Evolutionary conservation across 2,888 invertebrate genomes (phyloP).

Genomic region (Drosophila greeni): DNA sequence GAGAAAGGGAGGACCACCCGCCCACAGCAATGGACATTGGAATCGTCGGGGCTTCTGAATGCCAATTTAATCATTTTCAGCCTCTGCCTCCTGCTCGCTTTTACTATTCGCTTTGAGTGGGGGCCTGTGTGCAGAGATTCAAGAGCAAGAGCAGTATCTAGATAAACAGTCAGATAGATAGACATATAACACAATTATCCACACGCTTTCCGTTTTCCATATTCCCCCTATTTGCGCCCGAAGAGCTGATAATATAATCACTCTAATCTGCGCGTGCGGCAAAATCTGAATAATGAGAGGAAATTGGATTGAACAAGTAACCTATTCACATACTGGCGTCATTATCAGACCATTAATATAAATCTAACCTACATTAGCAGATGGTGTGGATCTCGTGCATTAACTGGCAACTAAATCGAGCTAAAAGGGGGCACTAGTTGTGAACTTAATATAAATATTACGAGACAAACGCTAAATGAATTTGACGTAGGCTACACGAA

Average conservation of each 20-base stretch:
- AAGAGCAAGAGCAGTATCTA: conserved; percentile 18
- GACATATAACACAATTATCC: conserved; percentile 10
- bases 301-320: conserved; percentile 2
- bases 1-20: conserved; percentile 13
- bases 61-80: conserved; percentile 33
- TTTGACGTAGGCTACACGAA: neutral
- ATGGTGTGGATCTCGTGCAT: neutral
- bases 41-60: conserved; percentile 23
- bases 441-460: neutral
- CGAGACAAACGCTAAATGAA: neutral
- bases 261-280: conserved; percentile 4
- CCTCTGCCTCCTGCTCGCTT: neutral
- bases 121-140: conserved; percentile 17
- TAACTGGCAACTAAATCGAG: neutral
- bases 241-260: conserved; percentile 18
- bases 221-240: conserved; percentile 2
- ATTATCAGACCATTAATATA: conserved; percentile 11
- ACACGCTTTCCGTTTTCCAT: conserved; percentile 15
- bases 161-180: neutral
- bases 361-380: conserved; percentile 1
- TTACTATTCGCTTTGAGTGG: conserved; percentile 7
- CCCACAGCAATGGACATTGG: conserved; percentile 3
- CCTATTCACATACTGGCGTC: conserved; percentile 1
- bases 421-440: neutral
- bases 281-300: conserved; percentile 11